A percentile compares a stretch with the other conserved stretches of the same genome.
phyloP scores from a whole-genome alignment of 2,797 vertebrate genomes.

The Pipistrellus kuhlii region DNA sequence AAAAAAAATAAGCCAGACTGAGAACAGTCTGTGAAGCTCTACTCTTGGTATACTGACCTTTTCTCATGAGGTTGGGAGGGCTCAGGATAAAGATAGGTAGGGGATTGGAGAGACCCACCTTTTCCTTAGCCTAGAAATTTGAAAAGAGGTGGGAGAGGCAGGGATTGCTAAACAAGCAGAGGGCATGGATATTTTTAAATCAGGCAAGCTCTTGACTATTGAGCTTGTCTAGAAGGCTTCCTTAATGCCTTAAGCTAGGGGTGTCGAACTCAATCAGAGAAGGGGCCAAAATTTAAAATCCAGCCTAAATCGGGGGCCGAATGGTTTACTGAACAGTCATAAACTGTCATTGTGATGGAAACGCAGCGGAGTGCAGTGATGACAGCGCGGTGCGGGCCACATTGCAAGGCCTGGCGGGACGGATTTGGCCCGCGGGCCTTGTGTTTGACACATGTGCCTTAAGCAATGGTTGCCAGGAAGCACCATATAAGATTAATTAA shows the following conservation, averaged over 20 bases:
- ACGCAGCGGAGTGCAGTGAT: no score
- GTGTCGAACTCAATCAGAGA: no score
- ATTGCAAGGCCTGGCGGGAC: no score
- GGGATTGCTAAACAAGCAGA: neutral
- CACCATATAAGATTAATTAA: neutral
- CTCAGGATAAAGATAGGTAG: neutral
- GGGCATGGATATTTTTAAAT: neutral
- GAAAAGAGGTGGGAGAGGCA: neutral
- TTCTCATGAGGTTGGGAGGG: neutral
- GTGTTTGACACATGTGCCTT: no score
- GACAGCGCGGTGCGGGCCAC: no score
- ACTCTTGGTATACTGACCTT: neutral
- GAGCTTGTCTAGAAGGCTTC: neutral
- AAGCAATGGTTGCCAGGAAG: neutral
- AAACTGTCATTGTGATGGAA: no score
- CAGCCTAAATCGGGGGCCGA: no score
- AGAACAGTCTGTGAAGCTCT: neutral
- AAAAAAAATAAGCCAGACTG: neutral
- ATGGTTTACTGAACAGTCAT: no score
- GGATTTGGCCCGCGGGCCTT: no score
- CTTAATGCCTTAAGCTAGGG: neutral
- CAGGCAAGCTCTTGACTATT: neutral
- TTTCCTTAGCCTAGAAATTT: slow-evolving; percentile 24
- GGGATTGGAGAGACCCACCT: neutral
- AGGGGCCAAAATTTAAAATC: no score